Evolutionary conservation across 2,113 vertebrate species (phyloP), one percentile per base, ranked within the genome.

Genomic region (Corythornis cristatus): DNA sequence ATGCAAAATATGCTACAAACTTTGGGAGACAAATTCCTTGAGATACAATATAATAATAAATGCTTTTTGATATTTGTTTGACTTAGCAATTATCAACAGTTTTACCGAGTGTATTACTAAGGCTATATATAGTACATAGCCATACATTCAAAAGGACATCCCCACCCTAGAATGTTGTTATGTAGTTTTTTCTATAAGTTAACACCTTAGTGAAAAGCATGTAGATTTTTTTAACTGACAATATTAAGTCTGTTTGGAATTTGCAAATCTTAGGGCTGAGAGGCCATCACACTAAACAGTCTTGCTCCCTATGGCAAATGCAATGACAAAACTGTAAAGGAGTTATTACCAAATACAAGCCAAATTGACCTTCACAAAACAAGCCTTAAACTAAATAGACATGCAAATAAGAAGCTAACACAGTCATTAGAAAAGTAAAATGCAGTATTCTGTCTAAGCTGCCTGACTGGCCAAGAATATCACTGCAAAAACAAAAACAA

Each of bases 371-470:
- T 68, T 84, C 67, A 57, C 19, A 68, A 15, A 90, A 84, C 29
- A 91, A 73, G 15, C 19, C 33, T 80, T 79, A 74, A 94, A 70
- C 21, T 90, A 94, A 70, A 18, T 90, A 33, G 8, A 74, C 4
- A 28, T 72, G 62, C 50, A 93, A 91, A 93, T 71, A 89, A 45
- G 43, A 88, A 88, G 23, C 18, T 58, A 86, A 50, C 7, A 46
- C 3, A 80, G 31, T 86, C 76, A 86, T 93, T 51, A 54, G 48
- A 88, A 90, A 64, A 89, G 42, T 65, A 40, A 90, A 76, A 86
- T 89, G 65, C 45, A 91, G 60, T 31, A 78, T 86, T 71, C 53
- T 93, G 54, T 40, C 70, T 95, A 94, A 93, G 58, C 70, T 95
- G 35, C 78, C 46, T 88, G 46, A 31, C 51, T 93, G 66, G 40